Base-by-base conservation (phyloP, 2,888 invertebrate genomes). In the Oxytorus armatus region DNA sequence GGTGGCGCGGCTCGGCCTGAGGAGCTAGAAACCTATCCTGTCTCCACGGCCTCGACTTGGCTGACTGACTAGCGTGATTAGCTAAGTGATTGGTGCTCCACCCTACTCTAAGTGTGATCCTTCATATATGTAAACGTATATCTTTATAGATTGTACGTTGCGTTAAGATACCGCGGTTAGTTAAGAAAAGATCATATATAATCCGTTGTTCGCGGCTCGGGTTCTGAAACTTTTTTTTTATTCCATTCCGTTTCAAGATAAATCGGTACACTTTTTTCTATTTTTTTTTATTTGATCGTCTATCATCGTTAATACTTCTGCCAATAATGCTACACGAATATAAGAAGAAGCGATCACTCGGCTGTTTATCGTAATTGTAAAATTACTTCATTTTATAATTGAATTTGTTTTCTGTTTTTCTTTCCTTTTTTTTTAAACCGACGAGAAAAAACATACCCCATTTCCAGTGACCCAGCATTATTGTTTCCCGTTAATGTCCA, bases 11-110 rank as follows among this genome's bases (percentile, higher is more conserved):
- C 39, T 25, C n/a, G 76, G 61, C 66, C 44, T 44, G 33, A 76
- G 36, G 21, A 53, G 11, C 47, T 14, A 49, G 68, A 72, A 73
- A 68, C 51, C 66, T 72, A 49, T 68, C 33, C 14, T 36, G 66
- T 78, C 73, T 73, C 59, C 42, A 14, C 61, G 61, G 44, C 61
- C 73, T 63, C 61, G 68, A 47, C 73, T 76, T 83, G 82, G 81
- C 79, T 85, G 85, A 81, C 87, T 85, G 88, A 85, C 86, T 86
- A 81, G 83, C 86, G 86, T 89, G 89, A 89, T 89, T 89, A 88
- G 88, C 87, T 89, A 89, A 89, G 89, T 89, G 89, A 89, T 89
- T 89, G 87, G 85, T 86, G 86, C 85, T 82, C 88, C 85, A 85
- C 87, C 89, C 86, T 79, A 55, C 33, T 47, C 55, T 49, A 14